Conservation (phyloP, 2,113 vertebrate genomes). For the Emydocephalus ijimae region DNA sequence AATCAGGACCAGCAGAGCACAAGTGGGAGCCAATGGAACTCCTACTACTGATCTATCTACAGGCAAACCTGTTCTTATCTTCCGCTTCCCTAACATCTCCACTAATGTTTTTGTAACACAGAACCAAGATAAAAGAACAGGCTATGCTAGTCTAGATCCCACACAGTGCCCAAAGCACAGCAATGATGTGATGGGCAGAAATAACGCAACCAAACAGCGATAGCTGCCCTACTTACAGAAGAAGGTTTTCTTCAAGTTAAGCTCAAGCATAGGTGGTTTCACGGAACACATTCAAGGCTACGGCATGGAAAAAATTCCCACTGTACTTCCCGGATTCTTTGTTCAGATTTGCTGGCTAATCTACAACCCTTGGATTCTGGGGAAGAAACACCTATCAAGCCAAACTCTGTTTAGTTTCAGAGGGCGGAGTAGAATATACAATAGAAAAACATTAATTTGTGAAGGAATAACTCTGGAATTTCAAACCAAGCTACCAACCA, state of each 20-base stretch:
- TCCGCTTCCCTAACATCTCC: not conserved
- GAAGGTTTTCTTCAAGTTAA: not conserved
- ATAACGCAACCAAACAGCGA: not conserved
- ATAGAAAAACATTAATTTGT: not conserved
- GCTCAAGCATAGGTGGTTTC: not conserved
- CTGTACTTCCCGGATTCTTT: not conserved
- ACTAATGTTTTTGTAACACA: not conserved
- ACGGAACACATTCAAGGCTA: not conserved
- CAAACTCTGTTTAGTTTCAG: not conserved
- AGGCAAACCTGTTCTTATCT: not conserved
- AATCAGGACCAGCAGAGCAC: not conserved
- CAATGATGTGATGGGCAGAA: not conserved
- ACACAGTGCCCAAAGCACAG: not conserved
- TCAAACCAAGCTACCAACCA: not conserved
- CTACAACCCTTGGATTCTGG: not conserved
- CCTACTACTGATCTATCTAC: not conserved
- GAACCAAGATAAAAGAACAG: not conserved
- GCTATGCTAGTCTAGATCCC: not conserved
- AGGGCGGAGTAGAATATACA: not conserved
- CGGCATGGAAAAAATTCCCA: not conserved
- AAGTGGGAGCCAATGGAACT: not conserved
- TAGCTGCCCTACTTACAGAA: not conserved
- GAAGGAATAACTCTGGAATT: not conserved
- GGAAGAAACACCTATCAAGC: not conserved
- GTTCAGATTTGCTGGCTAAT: not conserved